Conservation (phyloP, 1,140 invertebrate genomes). For the Drosophila quadrilineata region DNA sequence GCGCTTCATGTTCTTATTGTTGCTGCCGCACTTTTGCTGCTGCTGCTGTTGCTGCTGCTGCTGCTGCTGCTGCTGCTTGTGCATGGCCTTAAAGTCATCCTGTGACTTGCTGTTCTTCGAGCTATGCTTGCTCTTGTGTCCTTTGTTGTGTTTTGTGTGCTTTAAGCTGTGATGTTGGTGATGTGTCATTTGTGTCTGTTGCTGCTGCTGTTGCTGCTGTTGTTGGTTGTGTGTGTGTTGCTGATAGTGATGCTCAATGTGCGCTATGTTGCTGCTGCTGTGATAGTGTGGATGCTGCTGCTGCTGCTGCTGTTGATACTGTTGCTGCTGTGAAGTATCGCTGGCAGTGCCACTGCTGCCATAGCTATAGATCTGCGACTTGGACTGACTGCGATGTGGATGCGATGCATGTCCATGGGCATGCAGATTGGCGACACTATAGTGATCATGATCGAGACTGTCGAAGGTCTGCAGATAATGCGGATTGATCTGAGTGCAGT, state of each 20-base stretch:
- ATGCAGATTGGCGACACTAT: slow-evolving; percentile 68
- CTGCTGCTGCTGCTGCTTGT: slow-evolving; percentile 58
- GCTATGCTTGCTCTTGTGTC: slow-evolving; percentile 60
- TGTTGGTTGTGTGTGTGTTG: slow-evolving; percentile 37
- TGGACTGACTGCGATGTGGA: slow-evolving; percentile 72
- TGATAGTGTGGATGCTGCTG: slow-evolving; percentile 59
- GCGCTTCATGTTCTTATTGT: slow-evolving; percentile 41
- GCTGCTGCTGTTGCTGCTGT: slow-evolving; percentile 34
- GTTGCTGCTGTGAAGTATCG: slow-evolving; percentile 38
- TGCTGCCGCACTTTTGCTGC: no score
- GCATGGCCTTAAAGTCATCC: slow-evolving; percentile 66
- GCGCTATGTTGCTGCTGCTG: slow-evolving; percentile 62
- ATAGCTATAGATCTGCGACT: slow-evolving; percentile 75
- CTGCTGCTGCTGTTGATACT: slow-evolving; percentile 34
- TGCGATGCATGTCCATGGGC: slow-evolving; percentile 51
- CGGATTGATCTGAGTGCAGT: slow-evolving; percentile 75
- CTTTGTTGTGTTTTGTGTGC: slow-evolving; percentile 72
- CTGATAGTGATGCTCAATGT: slow-evolving; percentile 67
- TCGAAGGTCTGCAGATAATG: slow-evolving; percentile 78
- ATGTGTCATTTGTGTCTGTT: slow-evolving; percentile 35
- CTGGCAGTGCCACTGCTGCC: slow-evolving; percentile 67
- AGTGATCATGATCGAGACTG: slow-evolving; percentile 73
- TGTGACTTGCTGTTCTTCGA: slow-evolving; percentile 71
- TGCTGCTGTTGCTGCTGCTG: slow-evolving; percentile 47
- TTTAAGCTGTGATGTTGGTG: slow-evolving; percentile 75